phyloP scores from a whole-genome alignment of 2,888 invertebrate species.

The Cephus sareptanus region DNA sequence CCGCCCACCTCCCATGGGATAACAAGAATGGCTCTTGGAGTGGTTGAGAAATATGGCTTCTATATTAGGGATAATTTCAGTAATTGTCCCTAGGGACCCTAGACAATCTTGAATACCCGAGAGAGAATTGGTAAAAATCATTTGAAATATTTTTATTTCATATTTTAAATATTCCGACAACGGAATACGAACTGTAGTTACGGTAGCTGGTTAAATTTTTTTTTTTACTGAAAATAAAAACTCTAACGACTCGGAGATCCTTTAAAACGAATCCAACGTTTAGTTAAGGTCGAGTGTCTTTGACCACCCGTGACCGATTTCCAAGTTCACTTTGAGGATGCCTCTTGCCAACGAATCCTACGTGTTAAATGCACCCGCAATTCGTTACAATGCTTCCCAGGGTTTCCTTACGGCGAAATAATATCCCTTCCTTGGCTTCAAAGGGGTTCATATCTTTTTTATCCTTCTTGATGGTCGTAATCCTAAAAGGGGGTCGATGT shows the following conservation, averaged over 20 bases:
- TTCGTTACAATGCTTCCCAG: background rate
- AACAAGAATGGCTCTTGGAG: background rate
- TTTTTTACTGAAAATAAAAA: background rate
- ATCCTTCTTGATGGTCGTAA: background rate
- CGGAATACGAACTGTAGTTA: background rate
- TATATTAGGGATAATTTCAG: background rate
- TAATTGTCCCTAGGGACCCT: background rate
- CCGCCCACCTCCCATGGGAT: background rate
- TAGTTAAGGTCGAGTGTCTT: background rate
- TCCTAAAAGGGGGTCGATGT: background rate
- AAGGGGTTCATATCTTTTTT: background rate
- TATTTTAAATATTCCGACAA: background rate
- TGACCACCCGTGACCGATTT: background rate
- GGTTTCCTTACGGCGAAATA: background rate
- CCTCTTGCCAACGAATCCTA: too few relatives aligned
- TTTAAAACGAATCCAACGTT: background rate
- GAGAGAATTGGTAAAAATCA: background rate
- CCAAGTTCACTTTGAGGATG: background rate
- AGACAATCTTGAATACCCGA: background rate
- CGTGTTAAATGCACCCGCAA: background rate
- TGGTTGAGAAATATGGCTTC: background rate
- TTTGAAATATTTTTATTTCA: background rate
- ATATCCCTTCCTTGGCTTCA: background rate
- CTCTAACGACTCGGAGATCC: background rate
- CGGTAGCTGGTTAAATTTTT: background rate